Evolutionary conservation across 2,113 vertebrate species (phyloP).

Genomic region (Tenebrosternarchus preto): DNA sequence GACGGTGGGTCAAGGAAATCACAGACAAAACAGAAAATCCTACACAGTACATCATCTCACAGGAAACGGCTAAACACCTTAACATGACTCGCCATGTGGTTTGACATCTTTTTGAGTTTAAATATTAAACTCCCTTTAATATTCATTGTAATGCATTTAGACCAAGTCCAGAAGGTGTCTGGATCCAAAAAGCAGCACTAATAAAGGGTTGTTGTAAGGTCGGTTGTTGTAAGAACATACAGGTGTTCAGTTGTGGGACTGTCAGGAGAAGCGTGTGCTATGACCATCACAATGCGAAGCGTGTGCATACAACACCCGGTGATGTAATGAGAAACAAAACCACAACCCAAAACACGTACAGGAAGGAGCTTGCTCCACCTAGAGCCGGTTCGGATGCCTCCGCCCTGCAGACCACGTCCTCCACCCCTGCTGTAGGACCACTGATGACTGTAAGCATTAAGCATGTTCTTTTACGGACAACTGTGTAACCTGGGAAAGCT

Average conservation of each 20-base stretch:
- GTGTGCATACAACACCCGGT: neutral
- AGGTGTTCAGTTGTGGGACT: no score
- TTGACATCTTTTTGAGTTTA: neutral
- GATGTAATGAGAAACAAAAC: neutral
- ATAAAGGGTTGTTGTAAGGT: no score
- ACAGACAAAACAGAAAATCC: conserved; percentile 45
- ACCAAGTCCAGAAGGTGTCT: no score
- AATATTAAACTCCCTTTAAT: neutral
- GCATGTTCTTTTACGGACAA: neutral
- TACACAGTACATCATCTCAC: neutral
- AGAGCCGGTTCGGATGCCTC: neutral
- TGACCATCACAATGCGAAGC: no score
- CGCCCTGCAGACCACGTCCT: neutral
- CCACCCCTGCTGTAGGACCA: neutral
- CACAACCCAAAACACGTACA: neutral
- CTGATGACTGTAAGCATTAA: neutral
- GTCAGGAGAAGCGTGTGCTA: no score
- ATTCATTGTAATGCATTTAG: neutral
- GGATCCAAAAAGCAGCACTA: no score
- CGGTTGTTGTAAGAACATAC: no score
- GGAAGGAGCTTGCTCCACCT: neutral
- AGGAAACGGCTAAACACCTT: neutral
- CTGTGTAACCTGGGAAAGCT: neutral
- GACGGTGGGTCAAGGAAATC: conserved; percentile 75
- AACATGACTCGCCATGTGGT: neutral